phyloP scores from a whole-genome alignment of 2,797 vertebrate genomes.

The Myotis myotis region DNA sequence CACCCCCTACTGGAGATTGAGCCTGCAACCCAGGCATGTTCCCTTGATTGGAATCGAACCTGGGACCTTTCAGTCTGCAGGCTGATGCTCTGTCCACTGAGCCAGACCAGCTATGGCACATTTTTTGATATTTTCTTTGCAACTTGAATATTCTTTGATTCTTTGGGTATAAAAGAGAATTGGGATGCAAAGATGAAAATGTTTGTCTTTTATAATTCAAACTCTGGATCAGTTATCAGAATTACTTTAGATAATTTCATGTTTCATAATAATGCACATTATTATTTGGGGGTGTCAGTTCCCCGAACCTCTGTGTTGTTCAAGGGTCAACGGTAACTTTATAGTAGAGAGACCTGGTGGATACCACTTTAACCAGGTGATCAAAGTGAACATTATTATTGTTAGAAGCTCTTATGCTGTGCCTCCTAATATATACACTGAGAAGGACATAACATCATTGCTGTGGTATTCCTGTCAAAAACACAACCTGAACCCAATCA shows the following conservation, averaged over 20 bases:
- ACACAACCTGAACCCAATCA: not conserved
- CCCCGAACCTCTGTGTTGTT: not conserved
- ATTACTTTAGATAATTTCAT: slow-evolving; percentile 14
- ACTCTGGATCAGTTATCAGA: not conserved
- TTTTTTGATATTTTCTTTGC: not conserved
- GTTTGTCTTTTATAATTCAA: slow-evolving; percentile 16
- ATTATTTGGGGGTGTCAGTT: not conserved
- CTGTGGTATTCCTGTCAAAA: not conserved
- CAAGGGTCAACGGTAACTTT: not conserved
- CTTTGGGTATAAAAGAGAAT: not conserved
- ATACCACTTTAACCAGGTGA: not conserved
- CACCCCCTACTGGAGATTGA: too few species aligned
- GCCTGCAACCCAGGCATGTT: too few species aligned
- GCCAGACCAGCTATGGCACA: too few species aligned
- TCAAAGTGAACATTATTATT: not conserved
- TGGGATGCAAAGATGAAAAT: not conserved
- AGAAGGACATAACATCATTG: not conserved
- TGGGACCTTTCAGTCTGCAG: too few species aligned
- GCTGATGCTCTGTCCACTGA: too few species aligned
- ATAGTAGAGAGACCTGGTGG: not conserved
- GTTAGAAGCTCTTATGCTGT: not conserved
- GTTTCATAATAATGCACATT: not conserved
- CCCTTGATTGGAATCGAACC: too few species aligned
- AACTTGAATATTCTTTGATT: slow-evolving; percentile 9
- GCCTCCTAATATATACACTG: not conserved